These are phyloP conservation scores for Cromileptes altivelis DNA, from an alignment of 2,113 vertebrate genomes.

Conservation along the genomic window DNA sequence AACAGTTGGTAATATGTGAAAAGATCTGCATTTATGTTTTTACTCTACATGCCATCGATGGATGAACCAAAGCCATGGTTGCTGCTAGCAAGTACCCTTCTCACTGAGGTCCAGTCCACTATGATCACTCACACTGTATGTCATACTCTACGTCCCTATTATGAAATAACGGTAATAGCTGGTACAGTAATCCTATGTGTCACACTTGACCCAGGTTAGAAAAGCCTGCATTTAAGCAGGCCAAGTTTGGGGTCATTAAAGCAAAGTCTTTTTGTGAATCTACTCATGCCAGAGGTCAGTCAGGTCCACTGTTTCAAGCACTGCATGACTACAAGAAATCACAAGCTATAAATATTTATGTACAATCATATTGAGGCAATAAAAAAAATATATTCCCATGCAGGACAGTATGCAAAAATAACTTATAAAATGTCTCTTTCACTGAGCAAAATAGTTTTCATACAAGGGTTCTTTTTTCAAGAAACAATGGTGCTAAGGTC, in stretches of 20 bases:
- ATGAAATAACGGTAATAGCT: constrained; percentile 37
- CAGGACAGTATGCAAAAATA: constrained; percentile 82
- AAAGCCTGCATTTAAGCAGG: constrained; percentile 14
- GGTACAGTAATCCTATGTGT: constrained; percentile 45
- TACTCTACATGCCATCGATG: constrained; percentile 19
- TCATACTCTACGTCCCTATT: constrained; percentile 1
- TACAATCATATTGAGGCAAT: constrained; percentile 71
- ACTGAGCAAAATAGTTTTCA: constrained; percentile 80
- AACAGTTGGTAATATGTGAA: constrained; percentile 40
- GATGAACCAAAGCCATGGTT: constrained; percentile 26
- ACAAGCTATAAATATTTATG: constrained; percentile 79
- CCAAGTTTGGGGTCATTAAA: constrained; percentile 29
- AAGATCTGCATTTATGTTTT: constrained; percentile 31
- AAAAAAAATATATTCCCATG: constrained; percentile 80
- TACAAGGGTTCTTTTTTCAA: constrained; percentile 68
- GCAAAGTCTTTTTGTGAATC: constrained; percentile 36
- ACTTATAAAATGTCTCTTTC: constrained; percentile 81
- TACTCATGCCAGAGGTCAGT: constrained; percentile 48
- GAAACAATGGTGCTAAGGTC: constrained; percentile 60
- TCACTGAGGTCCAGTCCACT: constrained; percentile 32
- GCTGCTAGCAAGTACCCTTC: constrained; percentile 14
- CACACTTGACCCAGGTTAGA: constrained; percentile 11
- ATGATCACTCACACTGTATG: constrained; percentile 6
- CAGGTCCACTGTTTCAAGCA: constrained; percentile 57
- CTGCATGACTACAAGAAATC: constrained; percentile 64